These are phyloP conservation scores for Cordylochernes scorpioides DNA, from an alignment of 2,888 invertebrate genomes.

Conservation along the genomic window DNA sequence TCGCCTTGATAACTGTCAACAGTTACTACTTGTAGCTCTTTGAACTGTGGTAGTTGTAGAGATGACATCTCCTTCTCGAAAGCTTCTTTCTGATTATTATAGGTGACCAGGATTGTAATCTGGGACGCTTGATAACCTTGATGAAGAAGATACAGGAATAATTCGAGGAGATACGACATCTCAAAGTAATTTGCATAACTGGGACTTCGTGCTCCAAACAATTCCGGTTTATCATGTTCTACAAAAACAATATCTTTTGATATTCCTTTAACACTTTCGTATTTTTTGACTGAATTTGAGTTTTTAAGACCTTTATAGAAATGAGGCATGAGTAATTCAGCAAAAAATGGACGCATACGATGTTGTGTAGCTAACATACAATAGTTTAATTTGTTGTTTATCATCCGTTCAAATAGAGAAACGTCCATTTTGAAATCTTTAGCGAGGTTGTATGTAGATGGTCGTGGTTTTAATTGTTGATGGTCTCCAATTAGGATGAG, in stretches of 20 bases:
- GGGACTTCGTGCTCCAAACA: conserved; percentile 3
- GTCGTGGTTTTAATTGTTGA: conserved; percentile 25
- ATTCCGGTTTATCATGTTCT: conserved; percentile 10
- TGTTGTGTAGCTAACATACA: conserved; percentile 22
- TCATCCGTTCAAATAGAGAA: conserved; percentile 21
- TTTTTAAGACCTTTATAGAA: conserved; percentile 17
- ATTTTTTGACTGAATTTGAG: conserved; percentile 15
- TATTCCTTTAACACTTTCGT: conserved; percentile 17
- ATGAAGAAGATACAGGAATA: conserved; percentile 14
- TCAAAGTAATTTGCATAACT: conserved; percentile 16
- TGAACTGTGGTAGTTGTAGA: conserved; percentile 1
- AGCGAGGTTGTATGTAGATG: conserved; percentile 21
- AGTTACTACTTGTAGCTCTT: conserved; percentile 6
- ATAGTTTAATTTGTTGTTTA: conserved; percentile 17
- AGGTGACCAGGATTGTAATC: conserved; percentile 21
- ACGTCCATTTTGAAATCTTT: conserved; percentile 21
- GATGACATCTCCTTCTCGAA: conserved; percentile 4
- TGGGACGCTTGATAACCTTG: conserved; percentile 15
- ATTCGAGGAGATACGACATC: conserved; percentile 14
- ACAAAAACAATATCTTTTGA: conserved; percentile 18
- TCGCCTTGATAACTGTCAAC: conserved; percentile 17
- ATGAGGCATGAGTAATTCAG: conserved; percentile 18
- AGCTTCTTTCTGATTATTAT: conserved; percentile 17
- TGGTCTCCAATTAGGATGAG: conserved; percentile 40
- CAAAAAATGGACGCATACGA: conserved; percentile 22